Percentiles rank a stretch among this genome's conserved stretches.
phyloP scores from a whole-genome alignment of 2,888 invertebrate genomes.

The Galerucella nymphaeae region DNA sequence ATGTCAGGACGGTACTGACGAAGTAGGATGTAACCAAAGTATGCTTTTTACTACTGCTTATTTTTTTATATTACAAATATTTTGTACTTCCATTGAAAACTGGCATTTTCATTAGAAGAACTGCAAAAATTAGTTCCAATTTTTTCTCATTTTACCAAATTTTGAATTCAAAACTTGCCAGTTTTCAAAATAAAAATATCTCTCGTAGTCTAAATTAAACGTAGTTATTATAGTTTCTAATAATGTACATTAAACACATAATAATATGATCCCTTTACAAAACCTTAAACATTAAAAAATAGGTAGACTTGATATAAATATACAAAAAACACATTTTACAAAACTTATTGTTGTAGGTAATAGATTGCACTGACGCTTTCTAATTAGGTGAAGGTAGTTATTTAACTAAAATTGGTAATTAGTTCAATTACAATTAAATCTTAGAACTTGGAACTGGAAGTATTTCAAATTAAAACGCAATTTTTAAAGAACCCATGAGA shows the following conservation, averaged over 20 bases:
- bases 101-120: conserved; percentile 3
- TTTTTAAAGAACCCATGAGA: too few species aligned
- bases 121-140: neutral
- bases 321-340: neutral
- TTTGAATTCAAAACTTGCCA: neutral
- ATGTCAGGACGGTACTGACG: conserved; percentile 76
- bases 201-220: neutral
- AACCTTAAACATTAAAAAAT: neutral
- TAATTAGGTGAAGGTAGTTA: conserved; percentile 1
- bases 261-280: neutral
- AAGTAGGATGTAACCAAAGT: conserved; percentile 61
- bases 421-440: neutral
- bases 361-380: neutral
- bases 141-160: neutral
- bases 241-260: neutral
- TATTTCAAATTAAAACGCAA: too few species aligned
- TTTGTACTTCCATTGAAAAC: neutral
- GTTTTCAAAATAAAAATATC: neutral
- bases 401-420: neutral
- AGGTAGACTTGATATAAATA: neutral
- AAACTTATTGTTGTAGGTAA: neutral
- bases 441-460: too few species aligned
- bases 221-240: neutral
- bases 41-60: conserved; percentile 42
- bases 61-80: neutral